A percentile compares a stretch with the other conserved stretches of the same genome.
These are phyloP conservation scores for Acrobasis repandana DNA, from an alignment of 2,888 invertebrate species.

Conservation along the genomic window DNA sequence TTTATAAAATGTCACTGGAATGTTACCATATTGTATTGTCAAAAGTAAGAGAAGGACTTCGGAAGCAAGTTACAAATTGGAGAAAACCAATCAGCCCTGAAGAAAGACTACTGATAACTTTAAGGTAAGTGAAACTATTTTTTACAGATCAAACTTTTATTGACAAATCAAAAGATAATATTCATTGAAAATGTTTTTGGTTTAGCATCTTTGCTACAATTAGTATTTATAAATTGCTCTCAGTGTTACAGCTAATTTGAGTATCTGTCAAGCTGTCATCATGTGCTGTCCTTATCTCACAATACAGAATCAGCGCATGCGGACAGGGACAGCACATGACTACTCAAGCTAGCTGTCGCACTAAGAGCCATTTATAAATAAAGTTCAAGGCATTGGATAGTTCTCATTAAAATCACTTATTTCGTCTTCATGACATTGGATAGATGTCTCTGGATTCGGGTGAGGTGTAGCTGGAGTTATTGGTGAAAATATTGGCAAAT, in stretches of 20 bases:
- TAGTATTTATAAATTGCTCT: slow-evolving; percentile 31
- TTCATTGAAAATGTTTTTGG: slow-evolving; percentile 30
- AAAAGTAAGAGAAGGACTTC: slow-evolving; percentile 31
- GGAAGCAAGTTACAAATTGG: slow-evolving; percentile 31
- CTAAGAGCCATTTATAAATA: slow-evolving; percentile 32
- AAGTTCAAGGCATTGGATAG: slow-evolving; percentile 32
- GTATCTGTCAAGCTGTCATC: slow-evolving; percentile 27
- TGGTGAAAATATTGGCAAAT: no score
- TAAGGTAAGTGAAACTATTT: no score
- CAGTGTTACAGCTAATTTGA: slow-evolving; percentile 31
- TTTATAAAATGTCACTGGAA: slow-evolving; percentile 33
- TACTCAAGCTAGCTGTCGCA: slow-evolving; percentile 32
- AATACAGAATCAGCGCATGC: slow-evolving; percentile 32
- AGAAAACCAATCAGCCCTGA: no score
- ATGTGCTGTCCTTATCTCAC: slow-evolving; percentile 30
- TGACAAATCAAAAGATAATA: slow-evolving; percentile 32
- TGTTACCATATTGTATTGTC: slow-evolving; percentile 32
- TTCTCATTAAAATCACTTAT: slow-evolving; percentile 33
- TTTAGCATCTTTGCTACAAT: slow-evolving; percentile 27
- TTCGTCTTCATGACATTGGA: no score
- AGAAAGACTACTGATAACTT: no score
- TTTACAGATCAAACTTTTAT: no score
- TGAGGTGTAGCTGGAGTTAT: no score
- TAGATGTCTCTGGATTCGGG: no score
- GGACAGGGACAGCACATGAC: slow-evolving; percentile 33